Base-by-base conservation (phyloP, 2,113 vertebrate species). In the Cnemophilus loriae region DNA sequence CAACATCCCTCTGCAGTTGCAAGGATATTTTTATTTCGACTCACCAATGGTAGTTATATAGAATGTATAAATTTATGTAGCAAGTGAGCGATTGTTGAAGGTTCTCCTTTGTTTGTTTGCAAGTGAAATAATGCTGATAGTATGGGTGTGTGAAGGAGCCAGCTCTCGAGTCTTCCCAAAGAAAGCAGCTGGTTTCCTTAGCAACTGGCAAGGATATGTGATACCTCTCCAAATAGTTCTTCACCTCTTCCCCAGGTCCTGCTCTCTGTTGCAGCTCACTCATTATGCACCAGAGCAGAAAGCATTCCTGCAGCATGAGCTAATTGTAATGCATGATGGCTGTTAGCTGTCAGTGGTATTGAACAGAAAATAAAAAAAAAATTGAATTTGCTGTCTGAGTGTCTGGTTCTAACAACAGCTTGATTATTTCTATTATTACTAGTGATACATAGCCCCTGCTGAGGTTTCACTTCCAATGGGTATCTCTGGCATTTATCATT, bases 371-470 rank as follows among this genome's bases (percentile, higher is more conserved):
- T n/a, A 19, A 17, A 77, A 68, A 84, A 80, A 80, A 68, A 82
- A 91, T 56, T 78, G 52, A 75, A 93, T 96, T 95, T 95, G 41
- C 76, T 80, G 39, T 65, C 75, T 74, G 92, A 81, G 35, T 86
- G 95, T 74, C 95, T 95, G 88, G 83, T 74, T 92, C 69, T 68
- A 92, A 93, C 87, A 95, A 78, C 86, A 78, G 61, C 88, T 92
- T 96, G 88, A 95, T 96, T 95, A 89, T 94, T 92, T 90, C 53
- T 93, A 64, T 90, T 97, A 84, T 82, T 96, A 39, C 78, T 67
- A 22, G 84, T 90, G 87, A 90, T 92, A 46, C 64, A 71, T 70
- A 27, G 88, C n/a, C 79, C 85, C 83, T 81, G 53, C 65, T 79
- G 77, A 89, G 61, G 39, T 89, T 93, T 89, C 60, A 24, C 65